These are phyloP conservation scores for Pseudorectes ferrugineus DNA, from an alignment of 2,113 vertebrate species.

Conservation along the genomic window DNA sequence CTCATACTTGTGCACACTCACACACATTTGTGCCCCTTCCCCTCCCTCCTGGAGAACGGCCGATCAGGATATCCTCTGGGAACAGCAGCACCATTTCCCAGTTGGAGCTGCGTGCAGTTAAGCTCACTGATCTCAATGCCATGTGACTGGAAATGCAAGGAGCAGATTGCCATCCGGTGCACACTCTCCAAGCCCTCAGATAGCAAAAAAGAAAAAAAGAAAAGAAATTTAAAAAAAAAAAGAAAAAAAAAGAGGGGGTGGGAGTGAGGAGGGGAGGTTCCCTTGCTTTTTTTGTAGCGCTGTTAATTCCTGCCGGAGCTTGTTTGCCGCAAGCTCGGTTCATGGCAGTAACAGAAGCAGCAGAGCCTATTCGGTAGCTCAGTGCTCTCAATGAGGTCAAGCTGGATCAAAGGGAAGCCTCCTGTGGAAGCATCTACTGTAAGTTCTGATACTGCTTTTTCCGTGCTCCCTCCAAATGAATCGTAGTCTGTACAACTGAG, in stretches of 20 bases:
- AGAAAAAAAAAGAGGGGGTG: not conserved
- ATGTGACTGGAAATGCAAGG: not conserved
- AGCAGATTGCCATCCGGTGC: slow-evolving; percentile 7
- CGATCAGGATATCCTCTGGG: not conserved
- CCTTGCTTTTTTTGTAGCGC: not conserved
- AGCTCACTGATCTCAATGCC: not conserved
- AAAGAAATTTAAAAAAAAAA: too few relatives aligned
- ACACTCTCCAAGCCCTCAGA: not conserved
- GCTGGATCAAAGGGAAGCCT: slow-evolving; percentile 70
- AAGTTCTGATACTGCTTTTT: slow-evolving; percentile 34
- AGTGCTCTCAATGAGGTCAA: slow-evolving; percentile 70
- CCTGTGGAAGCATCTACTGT: slow-evolving; percentile 58
- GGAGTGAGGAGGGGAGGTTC: not conserved
- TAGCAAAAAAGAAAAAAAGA: not conserved
- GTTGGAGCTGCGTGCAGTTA: not conserved
- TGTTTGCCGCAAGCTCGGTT: not conserved
- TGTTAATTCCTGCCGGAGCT: not conserved
- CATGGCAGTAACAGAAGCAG: not conserved
- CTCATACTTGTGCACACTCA: not conserved
- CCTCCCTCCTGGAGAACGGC: not conserved
- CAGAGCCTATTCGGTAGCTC: not conserved
- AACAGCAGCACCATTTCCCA: not conserved
- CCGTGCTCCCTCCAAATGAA: not conserved
- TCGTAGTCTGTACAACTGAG: not conserved
- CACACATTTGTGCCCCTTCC: not conserved